Base-by-base conservation (phyloP, 35 echinoderm and acorn worm genomes). In the Ophiothrix spiculata region DNA sequence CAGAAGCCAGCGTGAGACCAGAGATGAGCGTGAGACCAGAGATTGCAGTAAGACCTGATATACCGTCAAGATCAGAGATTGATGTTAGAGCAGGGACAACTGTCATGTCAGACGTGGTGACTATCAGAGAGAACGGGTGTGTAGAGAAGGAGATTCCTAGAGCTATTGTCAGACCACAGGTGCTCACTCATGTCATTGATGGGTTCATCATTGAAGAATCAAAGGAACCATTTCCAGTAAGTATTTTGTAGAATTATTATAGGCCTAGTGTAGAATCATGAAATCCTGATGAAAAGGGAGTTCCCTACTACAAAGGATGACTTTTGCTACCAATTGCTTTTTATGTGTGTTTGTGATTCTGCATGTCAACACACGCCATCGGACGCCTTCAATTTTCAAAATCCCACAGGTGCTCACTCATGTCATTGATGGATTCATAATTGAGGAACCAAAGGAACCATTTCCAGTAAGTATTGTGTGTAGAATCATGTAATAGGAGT, bases 121-220 rank as follows among this genome's bases (percentile, higher is more conserved):
- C 85, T 1, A 78, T 74, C 36, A 79, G 78, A 60, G 79, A 87
- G 35, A 82, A 86, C 32, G 88, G 60, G 1, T 69, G 74, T 37
- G 78, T 87, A 60, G 79, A 87, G 39, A 82, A 86, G 36, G 88
- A 98, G 29, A 80, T 93, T 39, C 95, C 91, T 10, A 91, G 83
- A 60, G 95, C 95, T 25, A 74, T 98, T 25, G 95, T 98, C 56
- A 98, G 90, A 60, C 95, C 95, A 0, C 91, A 93, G 46, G 77
- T 98, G 17, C 86, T 98, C n/a, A 98, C 95, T 32, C 95, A 98
- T 60, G 85, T 98, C 46, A 98, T 98, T 49, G 95, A 98, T 78
- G 95, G 95, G 3, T 98, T 98, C 78, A 91, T 98, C 82, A 98
- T 98, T 60, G 95, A 98, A 75, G 95, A 98, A 77, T 93, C 95